These are phyloP conservation scores for Eremobia ochroleuca DNA, from an alignment of 2,888 invertebrate species.

Conservation along the genomic window DNA sequence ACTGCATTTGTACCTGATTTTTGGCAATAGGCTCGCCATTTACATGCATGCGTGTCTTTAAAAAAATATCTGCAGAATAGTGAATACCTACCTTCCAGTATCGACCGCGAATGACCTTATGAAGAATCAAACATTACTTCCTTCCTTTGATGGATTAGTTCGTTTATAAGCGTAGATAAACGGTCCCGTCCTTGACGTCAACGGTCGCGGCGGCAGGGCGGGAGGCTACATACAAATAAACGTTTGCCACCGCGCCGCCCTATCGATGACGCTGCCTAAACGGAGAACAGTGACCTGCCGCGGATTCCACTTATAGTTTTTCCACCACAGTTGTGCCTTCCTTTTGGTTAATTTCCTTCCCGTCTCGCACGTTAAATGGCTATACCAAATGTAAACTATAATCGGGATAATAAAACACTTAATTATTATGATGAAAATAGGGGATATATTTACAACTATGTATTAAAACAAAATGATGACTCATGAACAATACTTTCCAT, in stretches of 20 bases:
- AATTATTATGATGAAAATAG: conserved; percentile 90
- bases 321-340: too few species aligned
- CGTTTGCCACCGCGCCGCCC: background rate
- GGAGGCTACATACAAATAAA: background rate
- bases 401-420: conserved; percentile 68
- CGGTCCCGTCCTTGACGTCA: background rate
- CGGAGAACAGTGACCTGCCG: background rate
- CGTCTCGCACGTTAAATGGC: background rate
- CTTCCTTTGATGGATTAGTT: background rate
- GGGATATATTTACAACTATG: conserved; percentile 89
- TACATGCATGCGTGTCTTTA: background rate
- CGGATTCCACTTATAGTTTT: background rate
- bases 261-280: background rate
- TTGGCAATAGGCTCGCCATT: background rate
- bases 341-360: conserved; percentile 28
- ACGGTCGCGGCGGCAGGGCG: too few species aligned
- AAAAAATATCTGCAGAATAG: background rate
- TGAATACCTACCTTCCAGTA: background rate
- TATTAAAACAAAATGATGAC: conserved; percentile 87
- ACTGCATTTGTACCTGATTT: background rate
- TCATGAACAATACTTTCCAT: conserved; percentile 88
- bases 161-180: background rate
- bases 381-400: background rate
- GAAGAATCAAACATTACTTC: background rate
- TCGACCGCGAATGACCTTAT: background rate